Evolutionary conservation across 2,797 vertebrate species (phyloP).

Genomic region (Rhabdomys pumilio): DNA sequence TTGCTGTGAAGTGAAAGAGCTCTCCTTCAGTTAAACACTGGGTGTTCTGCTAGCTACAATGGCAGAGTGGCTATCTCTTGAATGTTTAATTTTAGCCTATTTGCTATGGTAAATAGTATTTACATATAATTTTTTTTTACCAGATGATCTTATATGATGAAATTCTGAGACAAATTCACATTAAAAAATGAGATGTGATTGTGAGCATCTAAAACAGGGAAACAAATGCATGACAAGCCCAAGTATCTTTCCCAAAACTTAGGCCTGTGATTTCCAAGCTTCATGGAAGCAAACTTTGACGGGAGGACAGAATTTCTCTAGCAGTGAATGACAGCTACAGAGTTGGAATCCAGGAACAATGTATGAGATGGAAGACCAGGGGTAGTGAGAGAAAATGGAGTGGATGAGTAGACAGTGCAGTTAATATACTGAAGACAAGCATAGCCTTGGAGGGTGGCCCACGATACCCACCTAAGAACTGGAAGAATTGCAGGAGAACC

Average conservation of each 20-base stretch:
- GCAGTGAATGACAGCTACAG: background rate
- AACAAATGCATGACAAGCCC: background rate
- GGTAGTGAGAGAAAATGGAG: background rate
- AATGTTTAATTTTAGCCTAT: background rate
- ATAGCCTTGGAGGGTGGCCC: background rate
- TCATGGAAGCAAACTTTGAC: background rate
- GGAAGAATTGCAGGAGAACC: background rate
- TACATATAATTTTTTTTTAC: background rate
- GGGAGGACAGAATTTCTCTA: background rate
- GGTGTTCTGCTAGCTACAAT: background rate
- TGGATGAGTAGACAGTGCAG: background rate
- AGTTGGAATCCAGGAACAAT: background rate
- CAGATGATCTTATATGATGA: background rate
- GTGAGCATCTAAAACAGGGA: background rate
- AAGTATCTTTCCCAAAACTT: background rate
- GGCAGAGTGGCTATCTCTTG: background rate
- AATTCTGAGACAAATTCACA: background rate
- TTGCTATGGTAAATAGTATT: background rate
- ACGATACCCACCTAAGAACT: background rate
- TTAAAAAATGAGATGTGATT: conserved; percentile 18
- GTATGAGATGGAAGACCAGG: background rate
- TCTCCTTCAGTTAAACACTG: background rate
- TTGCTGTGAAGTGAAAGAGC: background rate
- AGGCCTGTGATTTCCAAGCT: background rate
- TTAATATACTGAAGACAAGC: background rate